phyloP scores from a whole-genome alignment of 2,888 invertebrate species.

The Mayetiola destructor region DNA sequence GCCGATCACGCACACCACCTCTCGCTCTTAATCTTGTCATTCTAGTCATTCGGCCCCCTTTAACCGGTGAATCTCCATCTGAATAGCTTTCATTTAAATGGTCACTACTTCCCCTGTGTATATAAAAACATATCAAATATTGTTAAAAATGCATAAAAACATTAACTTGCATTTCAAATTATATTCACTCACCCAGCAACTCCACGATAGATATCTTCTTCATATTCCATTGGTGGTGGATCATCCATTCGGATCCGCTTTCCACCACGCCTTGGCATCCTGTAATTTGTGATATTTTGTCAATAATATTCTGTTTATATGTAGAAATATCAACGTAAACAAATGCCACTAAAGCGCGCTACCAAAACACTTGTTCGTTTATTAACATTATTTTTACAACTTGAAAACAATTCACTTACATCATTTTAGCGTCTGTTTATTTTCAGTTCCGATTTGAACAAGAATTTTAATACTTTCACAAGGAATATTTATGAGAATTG shows the following conservation, averaged over 20 bases:
- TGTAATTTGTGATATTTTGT: no score
- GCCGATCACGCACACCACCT: slow-evolving; percentile 36
- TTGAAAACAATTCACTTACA: no score
- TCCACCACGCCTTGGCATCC: slow-evolving; percentile 70
- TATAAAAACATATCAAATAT: neutral
- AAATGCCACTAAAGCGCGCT: no score
- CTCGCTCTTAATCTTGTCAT: slow-evolving; percentile 50
- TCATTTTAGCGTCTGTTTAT: no score
- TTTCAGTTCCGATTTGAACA: no score
- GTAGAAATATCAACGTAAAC: no score
- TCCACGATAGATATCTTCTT: slow-evolving; percentile 42
- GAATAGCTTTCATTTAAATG: slow-evolving; percentile 32
- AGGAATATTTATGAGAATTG: no score
- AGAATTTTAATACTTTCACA: no score
- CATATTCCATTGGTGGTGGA: slow-evolving; percentile 68
- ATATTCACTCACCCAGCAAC: neutral
- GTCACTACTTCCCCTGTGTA: slow-evolving; percentile 24
- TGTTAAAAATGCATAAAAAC: no score
- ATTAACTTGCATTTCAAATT: neutral
- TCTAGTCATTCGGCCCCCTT: slow-evolving; percentile 42
- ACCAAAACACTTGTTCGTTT: no score
- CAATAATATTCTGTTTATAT: neutral
- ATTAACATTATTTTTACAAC: no score
- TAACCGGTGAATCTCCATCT: slow-evolving; percentile 24
- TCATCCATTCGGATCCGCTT: slow-evolving; percentile 88